Percentiles rank a stretch among this genome's conserved stretches.
phyloP scores from a whole-genome alignment of 1,140 invertebrate genomes.

The Heliothis subflexa region DNA sequence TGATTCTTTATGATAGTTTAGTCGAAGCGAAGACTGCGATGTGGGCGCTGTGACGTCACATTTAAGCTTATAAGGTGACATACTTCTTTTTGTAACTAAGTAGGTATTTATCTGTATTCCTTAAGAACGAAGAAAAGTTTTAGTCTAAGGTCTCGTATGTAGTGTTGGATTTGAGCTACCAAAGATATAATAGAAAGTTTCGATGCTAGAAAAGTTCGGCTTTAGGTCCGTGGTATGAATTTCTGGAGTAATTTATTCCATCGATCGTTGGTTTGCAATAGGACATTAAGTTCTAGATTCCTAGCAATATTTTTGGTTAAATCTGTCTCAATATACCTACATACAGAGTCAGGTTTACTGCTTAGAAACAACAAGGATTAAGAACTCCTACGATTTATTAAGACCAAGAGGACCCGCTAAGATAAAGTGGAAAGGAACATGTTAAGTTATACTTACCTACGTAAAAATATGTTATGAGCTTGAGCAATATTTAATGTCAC shows the following conservation, averaged over 20 bases:
- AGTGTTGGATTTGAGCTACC: neutral
- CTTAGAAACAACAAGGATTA: too few relatives aligned
- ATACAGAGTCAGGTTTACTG: too few relatives aligned
- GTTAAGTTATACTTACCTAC: neutral
- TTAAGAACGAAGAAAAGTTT: neutral
- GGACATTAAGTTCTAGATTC: too few relatives aligned
- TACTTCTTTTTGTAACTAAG: neutral
- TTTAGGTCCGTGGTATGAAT: neutral
- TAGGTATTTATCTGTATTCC: too few relatives aligned
- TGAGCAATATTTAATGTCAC: constrained; percentile 15
- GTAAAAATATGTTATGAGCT: constrained; percentile 13
- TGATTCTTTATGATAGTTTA: constrained; percentile 15
- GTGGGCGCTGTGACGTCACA: neutral
- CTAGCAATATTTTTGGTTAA: too few relatives aligned
- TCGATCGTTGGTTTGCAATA: too few relatives aligned
- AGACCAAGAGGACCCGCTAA: neutral
- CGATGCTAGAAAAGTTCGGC: neutral
- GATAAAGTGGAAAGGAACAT: constrained; percentile 15
- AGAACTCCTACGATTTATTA: too few relatives aligned
- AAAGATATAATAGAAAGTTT: neutral
- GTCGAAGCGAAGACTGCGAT: neutral
- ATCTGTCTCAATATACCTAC: too few relatives aligned
- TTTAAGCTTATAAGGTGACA: neutral
- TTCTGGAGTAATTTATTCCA: too few relatives aligned
- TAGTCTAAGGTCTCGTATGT: neutral